Base-by-base conservation (phyloP, 1,140 invertebrate species). In the Hydropsyche tenuis region DNA sequence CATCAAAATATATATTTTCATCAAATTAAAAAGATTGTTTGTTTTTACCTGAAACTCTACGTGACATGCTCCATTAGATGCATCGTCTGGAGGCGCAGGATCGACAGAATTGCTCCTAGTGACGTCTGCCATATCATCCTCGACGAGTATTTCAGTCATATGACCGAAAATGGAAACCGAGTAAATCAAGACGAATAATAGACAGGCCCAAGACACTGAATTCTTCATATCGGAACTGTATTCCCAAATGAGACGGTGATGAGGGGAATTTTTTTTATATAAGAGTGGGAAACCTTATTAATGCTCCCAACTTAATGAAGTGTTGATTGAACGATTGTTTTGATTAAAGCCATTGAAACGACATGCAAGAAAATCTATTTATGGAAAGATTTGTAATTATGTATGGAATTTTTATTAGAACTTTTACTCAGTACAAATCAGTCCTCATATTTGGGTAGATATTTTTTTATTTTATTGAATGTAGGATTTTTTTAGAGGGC, bases 31-130 rank as follows among this genome's bases (percentile, higher is more conserved):
- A 7, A n/a, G 23, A 62, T 3, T 62, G 48, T 74, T 5, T 43
- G 37, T 43, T 43, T 6, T 12, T 76, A 76, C 77, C 70, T 78
- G 73, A 76, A 79, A 80, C 70, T 81, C 80, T 62, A 81, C 78
- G 66, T 80, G 79, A 66, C 79, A 80, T 46, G 76, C 69, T 1
- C 63, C 62, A 11, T 62, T 65, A 3, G 74, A 56, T 9, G 73
- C 48, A 20, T 77, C 76, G 11, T 75, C 76, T 30, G 73, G 45
- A 0, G 76, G 68, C 23, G 66, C 68, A 14, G 72, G 42, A 23
- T 77, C 76, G 16, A 77, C 64, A 7, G 76, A 77, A 48, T 77
- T 77, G 42, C 53, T 69, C n/a, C 69, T 56, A 9, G 25, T 60
- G 1, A 20, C 51, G 11, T 72, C 70, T 0, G 46, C 45, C 9